Base-by-base conservation (phyloP, 2,113 vertebrate genomes). In the Todiramphus chloris region DNA sequence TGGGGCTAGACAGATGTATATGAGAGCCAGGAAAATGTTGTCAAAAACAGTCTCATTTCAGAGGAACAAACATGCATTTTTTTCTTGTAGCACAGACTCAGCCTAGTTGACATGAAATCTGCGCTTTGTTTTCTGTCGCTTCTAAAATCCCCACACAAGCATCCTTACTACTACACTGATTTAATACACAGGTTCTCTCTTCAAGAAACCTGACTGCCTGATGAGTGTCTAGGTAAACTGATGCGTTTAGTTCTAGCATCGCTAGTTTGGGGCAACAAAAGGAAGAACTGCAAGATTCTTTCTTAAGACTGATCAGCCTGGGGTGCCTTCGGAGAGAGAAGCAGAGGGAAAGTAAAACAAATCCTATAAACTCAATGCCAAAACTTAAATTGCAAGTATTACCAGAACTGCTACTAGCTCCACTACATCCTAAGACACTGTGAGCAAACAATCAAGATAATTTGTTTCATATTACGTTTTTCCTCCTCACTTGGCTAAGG, bases 191-290 rank as follows among this genome's bases (percentile, higher is more conserved):
- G 18, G 7, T 55, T 53, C 14, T 66, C 39, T 46, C 55, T 33
- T 51, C 20, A 60, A 56, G 23, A 81, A 74, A 35, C 4, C 7
- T 4, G 16, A n/a, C 15, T 13, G 12, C 20, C 16, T 84, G 10
- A 12, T 2, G 1, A 35, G 27, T 4, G 13, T 0, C 0, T 43
- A 53, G 44, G 28, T 60, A 77, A 44, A 77, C 1, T 18, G 25
- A 23, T 31, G 31, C 13, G 33, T 76, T 0, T 21, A 60, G 33
- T 55, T 66, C 23, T 14, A 59, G 8, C 23, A 44, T 4, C 19
- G 14, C 15, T 15, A 50, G 20, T 67, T n/a, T 56, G 20, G 6
- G 13, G 13, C 35, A 82, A 24, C 35, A 82, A 72, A 53, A 76
- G 16, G 28, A 64, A 55, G 20, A 81, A 55, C 6, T 23, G 28